Base-by-base conservation (phyloP, 2,888 invertebrate genomes). In the Lagria hirta region DNA sequence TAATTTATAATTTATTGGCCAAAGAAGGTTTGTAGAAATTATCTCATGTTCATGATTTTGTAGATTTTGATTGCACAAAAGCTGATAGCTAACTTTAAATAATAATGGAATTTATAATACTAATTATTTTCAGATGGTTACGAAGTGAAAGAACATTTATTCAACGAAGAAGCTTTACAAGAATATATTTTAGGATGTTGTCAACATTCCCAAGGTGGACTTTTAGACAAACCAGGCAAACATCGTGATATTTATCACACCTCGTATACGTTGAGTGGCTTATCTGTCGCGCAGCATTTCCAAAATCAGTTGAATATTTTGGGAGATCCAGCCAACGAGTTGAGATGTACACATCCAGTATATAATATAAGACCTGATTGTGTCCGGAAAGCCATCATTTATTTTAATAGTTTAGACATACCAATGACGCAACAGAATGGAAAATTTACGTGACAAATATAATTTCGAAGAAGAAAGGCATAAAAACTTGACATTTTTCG, bases 211-310 rank as follows among this genome's bases (percentile, higher is more conserved):
- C 76, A 77, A 46, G 99, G 99, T 12, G 98, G 99, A 3, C 79
- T 99, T 14, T 75, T 93, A 51, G 99, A 99, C 72, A 99, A 99
- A 72, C 99, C 99, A 38, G 89, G 88, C 61, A 96, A 93, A 66
- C 80, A 81, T 30, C 78, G 86, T 57, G 99, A 99, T 75, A 83
- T 89, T 52, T 99, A 99, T 71, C 99, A 99, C 72, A 96, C 97
- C 0, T 98, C 98, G 72, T 99, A 99, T 66, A 86, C 89, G 1
- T 74, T 99, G 28, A 94, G 95, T 72, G 99, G 99, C 2, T 75
- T 99, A 27, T 89, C 97, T 8, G 80, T 98, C 44, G 89, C 97
- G 2, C 99, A 99, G 68, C 86, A 91, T 54, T 64, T 66, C 30
- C 47, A 58, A 8, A 69, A 73, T 11, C 64, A 78, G 42, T 74